A percentile compares a stretch with the other conserved stretches of the same genome.
Conservation (phyloP, 2,888 invertebrate species). For the Sicus ferrugineus region DNA sequence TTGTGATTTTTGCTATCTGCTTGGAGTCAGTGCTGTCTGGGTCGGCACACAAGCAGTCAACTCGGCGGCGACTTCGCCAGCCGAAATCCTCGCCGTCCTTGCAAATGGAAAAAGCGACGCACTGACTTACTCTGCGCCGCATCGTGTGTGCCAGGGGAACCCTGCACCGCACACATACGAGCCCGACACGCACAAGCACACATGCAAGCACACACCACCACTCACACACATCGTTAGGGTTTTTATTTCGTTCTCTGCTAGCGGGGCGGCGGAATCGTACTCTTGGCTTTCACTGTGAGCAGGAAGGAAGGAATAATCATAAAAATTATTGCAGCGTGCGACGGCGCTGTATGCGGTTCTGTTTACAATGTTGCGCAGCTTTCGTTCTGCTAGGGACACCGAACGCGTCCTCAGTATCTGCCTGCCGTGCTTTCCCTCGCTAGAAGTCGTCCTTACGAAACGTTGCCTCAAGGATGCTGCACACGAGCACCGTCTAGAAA, state of each 20-base stretch:
- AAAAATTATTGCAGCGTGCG: slow-evolving; percentile 56
- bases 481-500: not conserved
- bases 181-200: not conserved
- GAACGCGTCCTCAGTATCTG: not conserved
- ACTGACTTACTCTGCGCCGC: too few species aligned
- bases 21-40: not conserved
- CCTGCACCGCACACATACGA: not conserved
- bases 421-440: not conserved
- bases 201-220: not conserved
- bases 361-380: not conserved
- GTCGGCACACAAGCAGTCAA: not conserved
- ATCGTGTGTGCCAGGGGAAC: not conserved
- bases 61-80: not conserved
- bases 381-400: too few species aligned
- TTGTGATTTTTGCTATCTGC: not conserved
- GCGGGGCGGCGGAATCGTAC: slow-evolving; percentile 42
- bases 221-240: slow-evolving; percentile 33
- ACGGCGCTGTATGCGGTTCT: slow-evolving; percentile 2
- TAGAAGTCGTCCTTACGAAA: not conserved
- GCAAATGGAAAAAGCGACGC: not conserved
- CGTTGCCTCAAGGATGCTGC: not conserved
- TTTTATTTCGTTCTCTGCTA: slow-evolving; percentile 49
- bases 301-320: slow-evolving; percentile 63
- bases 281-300: too few species aligned
- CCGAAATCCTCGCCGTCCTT: not conserved